These are phyloP conservation scores for Emberiza fucata DNA, from an alignment of 2,113 vertebrate genomes.

Conservation along the genomic window DNA sequence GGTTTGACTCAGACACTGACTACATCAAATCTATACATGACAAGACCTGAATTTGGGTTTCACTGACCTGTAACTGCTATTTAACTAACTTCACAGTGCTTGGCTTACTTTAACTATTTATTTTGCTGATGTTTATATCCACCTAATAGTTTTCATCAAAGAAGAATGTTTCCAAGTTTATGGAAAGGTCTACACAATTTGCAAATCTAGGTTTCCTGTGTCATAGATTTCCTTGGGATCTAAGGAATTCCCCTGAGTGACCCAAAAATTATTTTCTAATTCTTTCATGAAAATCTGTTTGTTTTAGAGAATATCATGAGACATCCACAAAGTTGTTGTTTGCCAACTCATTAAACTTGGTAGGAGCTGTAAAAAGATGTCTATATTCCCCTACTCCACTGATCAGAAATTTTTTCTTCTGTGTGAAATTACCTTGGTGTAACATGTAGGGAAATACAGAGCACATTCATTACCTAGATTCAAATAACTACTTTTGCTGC, in stretches of 20 bases:
- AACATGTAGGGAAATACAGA: background rate
- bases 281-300: background rate
- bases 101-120: background rate
- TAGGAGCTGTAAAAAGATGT: background rate
- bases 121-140: background rate
- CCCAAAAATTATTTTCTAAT: background rate
- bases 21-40: background rate
- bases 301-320: background rate
- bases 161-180: background rate
- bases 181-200: background rate
- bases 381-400: background rate
- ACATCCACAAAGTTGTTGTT: background rate
- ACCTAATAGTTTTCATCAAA: background rate
- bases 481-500: background rate
- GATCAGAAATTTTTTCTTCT: background rate
- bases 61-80: background rate
- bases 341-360: background rate
- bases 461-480: background rate
- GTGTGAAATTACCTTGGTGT: background rate
- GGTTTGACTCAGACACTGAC: background rate
- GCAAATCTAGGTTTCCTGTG: background rate
- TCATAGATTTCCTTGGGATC: background rate
- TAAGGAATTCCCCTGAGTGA: background rate
- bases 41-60: background rate
- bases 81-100: background rate